Percentiles rank a stretch among this genome's conserved stretches.
Evolutionary conservation across 2,113 vertebrate genomes (phyloP).

Genomic region (Corythoichthys intestinalis): DNA sequence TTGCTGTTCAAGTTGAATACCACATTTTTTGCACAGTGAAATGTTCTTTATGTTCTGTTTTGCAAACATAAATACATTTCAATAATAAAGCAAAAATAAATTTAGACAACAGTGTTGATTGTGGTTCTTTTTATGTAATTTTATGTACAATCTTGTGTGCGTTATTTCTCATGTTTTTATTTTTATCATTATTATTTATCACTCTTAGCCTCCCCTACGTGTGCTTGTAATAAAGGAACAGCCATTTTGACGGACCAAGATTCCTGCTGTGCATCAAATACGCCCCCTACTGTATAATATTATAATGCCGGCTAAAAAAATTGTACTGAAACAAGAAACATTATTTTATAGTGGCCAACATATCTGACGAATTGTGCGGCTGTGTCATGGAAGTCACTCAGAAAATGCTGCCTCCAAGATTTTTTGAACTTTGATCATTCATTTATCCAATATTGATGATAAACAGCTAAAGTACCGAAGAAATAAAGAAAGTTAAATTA

Average conservation of each 20-base stretch:
- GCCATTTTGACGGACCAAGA: conserved; percentile 11
- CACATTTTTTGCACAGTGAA: conserved; percentile 74
- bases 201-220: conserved; percentile 8
- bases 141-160: neutral
- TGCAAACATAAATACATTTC: conserved; percentile 70
- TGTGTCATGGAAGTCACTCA: neutral
- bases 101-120: conserved; percentile 3
- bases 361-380: neutral
- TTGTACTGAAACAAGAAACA: neutral
- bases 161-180: neutral
- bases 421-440: neutral
- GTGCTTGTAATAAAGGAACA: conserved; percentile 6
- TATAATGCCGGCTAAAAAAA: conserved; percentile 6
- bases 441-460: neutral
- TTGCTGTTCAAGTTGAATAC: conserved; percentile 62
- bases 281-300: conserved; percentile 58
- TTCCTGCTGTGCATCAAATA: conserved; percentile 45
- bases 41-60: conserved; percentile 65
- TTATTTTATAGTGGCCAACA: neutral
- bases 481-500: neutral
- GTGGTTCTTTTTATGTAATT: neutral
- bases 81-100: conserved; percentile 63
- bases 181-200: conserved; percentile 4
- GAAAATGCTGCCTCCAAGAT: neutral
- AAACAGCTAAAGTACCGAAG: neutral